Evolutionary conservation across 2,888 invertebrate species (phyloP).

Genomic region (Drosophila subsilvestris): DNA sequence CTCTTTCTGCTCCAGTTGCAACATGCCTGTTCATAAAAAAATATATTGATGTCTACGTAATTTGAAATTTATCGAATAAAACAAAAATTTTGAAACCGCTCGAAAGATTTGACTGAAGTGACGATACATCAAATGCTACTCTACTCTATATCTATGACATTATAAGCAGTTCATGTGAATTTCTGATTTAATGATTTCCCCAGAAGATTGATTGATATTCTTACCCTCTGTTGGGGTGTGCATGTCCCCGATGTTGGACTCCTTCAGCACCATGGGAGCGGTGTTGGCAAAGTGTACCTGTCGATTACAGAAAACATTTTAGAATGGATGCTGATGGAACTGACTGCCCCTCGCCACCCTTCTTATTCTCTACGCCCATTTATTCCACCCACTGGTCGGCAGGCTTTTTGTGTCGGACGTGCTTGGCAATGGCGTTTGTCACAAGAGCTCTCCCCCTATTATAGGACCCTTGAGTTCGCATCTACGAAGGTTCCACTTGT

Average conservation of each 20-base stretch:
- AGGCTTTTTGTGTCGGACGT: conserved; percentile 34
- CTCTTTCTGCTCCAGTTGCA: conserved; percentile 88
- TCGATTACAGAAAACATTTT: conserved; percentile 36
- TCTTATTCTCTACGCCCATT: neutral
- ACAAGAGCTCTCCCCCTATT: conserved; percentile 17
- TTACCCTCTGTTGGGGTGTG: conserved; percentile 79
- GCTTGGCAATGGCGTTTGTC: conserved; percentile 21
- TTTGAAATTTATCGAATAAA: neutral
- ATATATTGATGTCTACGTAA: neutral
- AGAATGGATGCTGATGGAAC: conserved; percentile 19
- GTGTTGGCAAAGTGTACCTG: conserved; percentile 88
- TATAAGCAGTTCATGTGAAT: conserved; percentile 11
- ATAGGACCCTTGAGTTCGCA: conserved; percentile 32
- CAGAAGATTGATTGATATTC: conserved; percentile 1
- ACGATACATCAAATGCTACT: neutral
- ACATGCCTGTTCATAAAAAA: conserved; percentile 84
- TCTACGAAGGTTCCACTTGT: conserved; percentile 36
- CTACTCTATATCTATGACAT: conserved; percentile 29
- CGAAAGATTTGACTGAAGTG: conserved; percentile 24
- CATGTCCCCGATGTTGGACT: conserved; percentile 82
- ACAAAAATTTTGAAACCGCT: conserved; percentile 15
- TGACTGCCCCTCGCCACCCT: conserved; percentile 9
- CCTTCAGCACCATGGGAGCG: conserved; percentile 84
- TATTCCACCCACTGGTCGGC: neutral
- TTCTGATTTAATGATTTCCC: no score